Evolutionary conservation across 2,888 invertebrate species (phyloP), one percentile per base, ranked within the genome.

Genomic region (Pseudanteris insignis): DNA sequence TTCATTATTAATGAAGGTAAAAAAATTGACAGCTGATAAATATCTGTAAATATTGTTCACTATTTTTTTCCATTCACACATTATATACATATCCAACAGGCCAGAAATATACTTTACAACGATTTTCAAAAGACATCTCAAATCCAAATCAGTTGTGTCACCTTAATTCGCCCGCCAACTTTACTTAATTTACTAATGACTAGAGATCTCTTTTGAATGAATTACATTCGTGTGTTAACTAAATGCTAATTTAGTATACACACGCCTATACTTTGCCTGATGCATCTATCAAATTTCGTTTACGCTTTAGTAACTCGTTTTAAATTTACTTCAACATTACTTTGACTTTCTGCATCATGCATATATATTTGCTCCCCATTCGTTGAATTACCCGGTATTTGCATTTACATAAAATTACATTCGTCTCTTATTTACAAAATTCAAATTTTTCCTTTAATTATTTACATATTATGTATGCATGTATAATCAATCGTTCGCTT

Each of bases 401-500:
- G n/a, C n/a, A n/a, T n/a, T 57, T 41, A 21, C 41, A 47, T 5
- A 36, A 36, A 15, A 18, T 8, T 40, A 37, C 53, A 48, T 43
- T 47, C 47, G 32, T 48, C 41, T 33, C 60, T 37, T 60, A 61
- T 61, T 54, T 61, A 61, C 60, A 61, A 44, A 48, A 21, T 26
- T 37, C 48, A 37, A 28, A 6, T 50, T 9, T 12, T 13, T 14
- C 18, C 3, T 32, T 58, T 44, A 44, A 30, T 34, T 59, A 59
- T 59, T 40, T 59, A 59, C 58, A 59, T 51, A 59, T 10, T 46
- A 37, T 46, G 29, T 53, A 12, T 44, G 24, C 11, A 55, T 29
- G 66, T 70, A 67, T 74, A 70, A 59, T 70, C 65, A 70, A 70
- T 75, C 71, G 70, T 71, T 64, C 70, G 64, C 71, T 76, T 76